These are phyloP conservation scores for Nibea albiflora DNA, from an alignment of 2,113 vertebrate genomes.

Conservation along the genomic window DNA sequence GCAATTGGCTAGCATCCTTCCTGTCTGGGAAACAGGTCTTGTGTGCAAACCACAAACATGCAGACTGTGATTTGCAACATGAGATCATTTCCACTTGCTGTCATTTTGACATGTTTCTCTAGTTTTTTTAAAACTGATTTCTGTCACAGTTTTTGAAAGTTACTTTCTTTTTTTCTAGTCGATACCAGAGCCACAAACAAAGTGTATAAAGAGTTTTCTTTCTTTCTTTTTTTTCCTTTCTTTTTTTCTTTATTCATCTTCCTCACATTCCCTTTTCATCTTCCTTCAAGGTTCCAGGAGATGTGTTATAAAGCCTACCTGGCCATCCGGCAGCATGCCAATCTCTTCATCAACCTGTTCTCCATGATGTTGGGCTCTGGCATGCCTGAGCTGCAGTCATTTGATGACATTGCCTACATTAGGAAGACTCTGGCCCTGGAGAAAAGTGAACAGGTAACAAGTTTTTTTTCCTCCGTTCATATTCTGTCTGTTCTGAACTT, in stretches of 20 bases:
- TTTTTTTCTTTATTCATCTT: neutral
- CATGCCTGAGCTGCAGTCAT: slow-evolving; percentile 97
- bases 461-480: neutral
- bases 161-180: neutral
- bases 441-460: slow-evolving; percentile 92
- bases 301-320: slow-evolving; percentile 98
- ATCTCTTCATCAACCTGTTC: slow-evolving; percentile 97
- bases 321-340: slow-evolving; percentile 95
- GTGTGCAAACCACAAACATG: no score
- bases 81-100: neutral
- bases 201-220: neutral
- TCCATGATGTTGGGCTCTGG: slow-evolving; percentile 98
- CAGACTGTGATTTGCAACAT: no score
- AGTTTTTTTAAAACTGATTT: neutral
- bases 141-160: neutral
- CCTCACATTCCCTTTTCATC: neutral
- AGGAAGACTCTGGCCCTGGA: slow-evolving; percentile 96
- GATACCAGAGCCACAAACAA: neutral
- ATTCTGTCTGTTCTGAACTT: neutral
- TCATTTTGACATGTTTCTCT: neutral
- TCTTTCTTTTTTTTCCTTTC: no score
- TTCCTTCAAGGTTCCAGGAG: slow-evolving; percentile 90
- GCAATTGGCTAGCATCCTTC: neutral
- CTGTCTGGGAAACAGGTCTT: neutral
- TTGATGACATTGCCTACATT: slow-evolving; percentile 97